Conservation (phyloP, 2,888 invertebrate genomes). For the Epiperipatus broadwayi region DNA sequence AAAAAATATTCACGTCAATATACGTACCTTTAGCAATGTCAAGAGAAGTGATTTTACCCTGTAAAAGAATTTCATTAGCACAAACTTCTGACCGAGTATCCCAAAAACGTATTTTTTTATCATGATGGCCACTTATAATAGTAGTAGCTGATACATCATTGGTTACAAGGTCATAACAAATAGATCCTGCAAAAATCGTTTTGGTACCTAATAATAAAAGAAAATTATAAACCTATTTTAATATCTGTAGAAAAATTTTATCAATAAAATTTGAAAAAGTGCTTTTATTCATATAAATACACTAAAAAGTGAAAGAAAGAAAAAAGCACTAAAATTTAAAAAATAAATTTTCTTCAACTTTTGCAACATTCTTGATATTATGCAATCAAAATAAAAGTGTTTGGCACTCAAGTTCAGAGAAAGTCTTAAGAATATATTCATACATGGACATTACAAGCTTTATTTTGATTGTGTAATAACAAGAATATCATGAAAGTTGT, state of each 20-base stretch:
- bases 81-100: constrained; percentile 66
- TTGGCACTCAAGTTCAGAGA: too few relatives aligned
- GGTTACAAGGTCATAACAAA: constrained; percentile 87
- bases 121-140: constrained; percentile 92
- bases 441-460: too few relatives aligned
- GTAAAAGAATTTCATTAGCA: constrained; percentile 59
- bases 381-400: too few relatives aligned
- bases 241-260: not conserved
- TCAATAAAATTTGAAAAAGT: too few relatives aligned
- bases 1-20: not conserved
- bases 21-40: constrained; percentile 65
- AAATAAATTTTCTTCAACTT: too few relatives aligned
- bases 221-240: not conserved
- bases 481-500: too few relatives aligned
- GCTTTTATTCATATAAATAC: too few relatives aligned
- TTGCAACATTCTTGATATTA: too few relatives aligned
- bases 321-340: too few relatives aligned
- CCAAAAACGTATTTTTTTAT: constrained; percentile 89
- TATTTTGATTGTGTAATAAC: too few relatives aligned
- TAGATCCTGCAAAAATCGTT: constrained; percentile 87
- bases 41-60: constrained; percentile 83
- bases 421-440: too few relatives aligned
- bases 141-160: constrained; percentile 57
- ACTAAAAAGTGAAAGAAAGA: too few relatives aligned
- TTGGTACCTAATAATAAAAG: constrained; percentile 46